phyloP scores from a whole-genome alignment of 2,797 vertebrate genomes.

The Pseudochirops corinnae region DNA sequence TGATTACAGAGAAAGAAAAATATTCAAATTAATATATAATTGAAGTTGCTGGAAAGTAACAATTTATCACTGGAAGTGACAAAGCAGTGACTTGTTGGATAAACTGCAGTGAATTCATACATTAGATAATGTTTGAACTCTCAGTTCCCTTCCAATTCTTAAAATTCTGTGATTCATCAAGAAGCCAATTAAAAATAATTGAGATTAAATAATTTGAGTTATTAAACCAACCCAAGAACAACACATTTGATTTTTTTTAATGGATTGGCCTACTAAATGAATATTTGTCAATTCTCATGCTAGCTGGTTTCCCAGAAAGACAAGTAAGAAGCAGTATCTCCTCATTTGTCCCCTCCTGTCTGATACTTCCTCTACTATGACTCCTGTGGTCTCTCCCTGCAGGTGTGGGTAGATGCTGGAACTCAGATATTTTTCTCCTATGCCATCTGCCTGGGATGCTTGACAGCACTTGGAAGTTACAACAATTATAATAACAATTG shows the following conservation, averaged over 20 bases:
- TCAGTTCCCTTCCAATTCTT: not conserved
- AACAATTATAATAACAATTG: conserved; percentile 99
- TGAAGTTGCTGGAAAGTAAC: not conserved
- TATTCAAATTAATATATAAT: not conserved
- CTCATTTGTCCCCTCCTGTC: not conserved
- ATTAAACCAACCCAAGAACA: not conserved
- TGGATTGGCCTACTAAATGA: not conserved
- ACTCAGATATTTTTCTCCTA: conserved; percentile 99
- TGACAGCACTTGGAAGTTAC: conserved; percentile 98
- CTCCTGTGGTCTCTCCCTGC: conserved; percentile 58
- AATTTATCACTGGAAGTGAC: not conserved
- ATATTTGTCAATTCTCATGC: not conserved
- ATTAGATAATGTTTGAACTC: not conserved
- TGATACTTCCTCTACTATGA: conserved; percentile 11
- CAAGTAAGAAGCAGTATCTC: not conserved
- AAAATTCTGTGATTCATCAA: not conserved
- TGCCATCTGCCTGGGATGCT: conserved; percentile 97
- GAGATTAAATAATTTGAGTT: not conserved
- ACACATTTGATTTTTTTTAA: not conserved
- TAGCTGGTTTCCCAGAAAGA: not conserved
- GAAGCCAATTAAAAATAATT: not conserved
- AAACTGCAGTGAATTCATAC: not conserved
- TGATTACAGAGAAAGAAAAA: not conserved
- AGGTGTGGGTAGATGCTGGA: conserved; percentile 99
- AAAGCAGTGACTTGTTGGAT: not conserved